Evolutionary conservation across 2,888 invertebrate genomes (phyloP).

Genomic region (Drosophila multiciliata): DNA sequence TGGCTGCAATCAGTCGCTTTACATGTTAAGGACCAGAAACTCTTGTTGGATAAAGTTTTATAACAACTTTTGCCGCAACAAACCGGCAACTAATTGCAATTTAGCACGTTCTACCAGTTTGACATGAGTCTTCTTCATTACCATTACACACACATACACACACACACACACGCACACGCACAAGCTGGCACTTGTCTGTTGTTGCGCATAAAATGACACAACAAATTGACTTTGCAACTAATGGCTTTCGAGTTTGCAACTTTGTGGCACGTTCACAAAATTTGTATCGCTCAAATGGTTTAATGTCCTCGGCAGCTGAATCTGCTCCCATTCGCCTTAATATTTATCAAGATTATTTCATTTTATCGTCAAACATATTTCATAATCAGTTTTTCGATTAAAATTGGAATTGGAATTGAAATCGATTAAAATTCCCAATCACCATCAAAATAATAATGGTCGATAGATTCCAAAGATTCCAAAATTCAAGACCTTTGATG

Average conservation of each 20-base stretch:
- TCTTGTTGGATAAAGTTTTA: slow-evolving; percentile 3
- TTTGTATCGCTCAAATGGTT: slow-evolving; percentile 1
- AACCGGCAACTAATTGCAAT: slow-evolving; percentile 49
- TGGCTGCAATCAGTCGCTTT: slow-evolving; percentile 27
- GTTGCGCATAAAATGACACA: background rate
- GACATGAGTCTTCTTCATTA: slow-evolving; percentile 20
- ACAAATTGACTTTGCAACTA: slow-evolving; percentile 12
- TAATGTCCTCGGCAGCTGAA: background rate
- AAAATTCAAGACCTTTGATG: too few species aligned
- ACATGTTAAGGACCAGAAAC: slow-evolving; percentile 17
- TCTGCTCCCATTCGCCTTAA: background rate
- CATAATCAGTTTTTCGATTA: background rate
- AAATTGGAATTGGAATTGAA: background rate
- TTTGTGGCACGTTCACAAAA: slow-evolving; percentile 5
- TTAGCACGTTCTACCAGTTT: slow-evolving; percentile 62
- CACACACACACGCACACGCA: background rate
- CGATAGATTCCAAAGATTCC: too few species aligned
- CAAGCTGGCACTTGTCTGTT: background rate
- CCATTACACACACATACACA: background rate
- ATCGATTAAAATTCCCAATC: too few species aligned
- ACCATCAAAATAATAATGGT: too few species aligned
- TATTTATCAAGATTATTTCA: background rate
- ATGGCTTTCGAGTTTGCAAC: background rate
- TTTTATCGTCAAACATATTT: background rate
- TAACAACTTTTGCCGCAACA: slow-evolving; percentile 16